Conservation (phyloP, 2,888 invertebrate species). For the Monoplex corrugatus region DNA sequence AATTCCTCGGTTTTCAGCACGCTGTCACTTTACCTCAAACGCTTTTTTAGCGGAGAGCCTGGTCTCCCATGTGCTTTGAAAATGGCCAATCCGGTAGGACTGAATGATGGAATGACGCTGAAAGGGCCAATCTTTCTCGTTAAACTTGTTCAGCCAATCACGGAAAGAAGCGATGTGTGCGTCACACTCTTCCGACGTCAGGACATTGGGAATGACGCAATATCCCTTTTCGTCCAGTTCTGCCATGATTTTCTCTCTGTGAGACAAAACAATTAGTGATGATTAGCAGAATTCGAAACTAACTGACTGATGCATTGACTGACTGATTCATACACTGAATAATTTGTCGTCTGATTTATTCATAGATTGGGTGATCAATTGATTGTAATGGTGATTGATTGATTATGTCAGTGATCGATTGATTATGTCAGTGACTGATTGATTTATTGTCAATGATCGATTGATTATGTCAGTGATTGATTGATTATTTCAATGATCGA, state of each 20-base stretch:
- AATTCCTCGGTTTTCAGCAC: too few relatives aligned
- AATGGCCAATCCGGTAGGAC: conserved; percentile 70
- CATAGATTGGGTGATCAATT: too few relatives aligned
- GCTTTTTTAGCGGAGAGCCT: conserved; percentile 69
- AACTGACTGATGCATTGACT: too few relatives aligned
- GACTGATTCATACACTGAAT: too few relatives aligned
- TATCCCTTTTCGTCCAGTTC: conserved; percentile 46
- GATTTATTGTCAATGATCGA: too few relatives aligned
- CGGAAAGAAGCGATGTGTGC: conserved; percentile 20
- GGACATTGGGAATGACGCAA: conserved; percentile 47
- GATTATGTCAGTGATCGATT: too few relatives aligned
- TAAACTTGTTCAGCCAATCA: conserved; percentile 42
- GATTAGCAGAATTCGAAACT: background rate
- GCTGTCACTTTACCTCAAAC: conserved; percentile 63
- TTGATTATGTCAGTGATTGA: too few relatives aligned
- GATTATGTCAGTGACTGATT: too few relatives aligned
- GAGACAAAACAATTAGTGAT: background rate
- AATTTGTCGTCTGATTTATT: too few relatives aligned
- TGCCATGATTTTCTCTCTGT: conserved; percentile 31
- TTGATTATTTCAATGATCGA: too few relatives aligned
- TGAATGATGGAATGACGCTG: conserved; percentile 67
- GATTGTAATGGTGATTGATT: too few relatives aligned
- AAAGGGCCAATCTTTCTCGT: conserved; percentile 44
- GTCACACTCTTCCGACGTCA: conserved; percentile 46
- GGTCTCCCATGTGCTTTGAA: conserved; percentile 71